Evolutionary conservation across 2,113 vertebrate species (phyloP).

Genomic region (Spheniscus mendiculus): DNA sequence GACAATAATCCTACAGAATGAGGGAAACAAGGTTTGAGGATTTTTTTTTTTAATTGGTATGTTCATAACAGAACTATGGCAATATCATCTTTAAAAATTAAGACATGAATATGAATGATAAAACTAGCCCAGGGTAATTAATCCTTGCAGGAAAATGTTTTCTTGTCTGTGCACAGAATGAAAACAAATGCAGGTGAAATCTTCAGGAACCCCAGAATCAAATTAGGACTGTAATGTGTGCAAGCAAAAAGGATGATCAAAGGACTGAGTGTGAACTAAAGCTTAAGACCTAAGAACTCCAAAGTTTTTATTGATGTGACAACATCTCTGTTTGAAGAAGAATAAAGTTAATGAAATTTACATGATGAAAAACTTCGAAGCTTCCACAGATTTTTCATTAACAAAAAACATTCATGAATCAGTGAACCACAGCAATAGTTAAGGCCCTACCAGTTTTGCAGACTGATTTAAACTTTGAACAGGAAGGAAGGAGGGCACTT

Average conservation of each 20-base stretch:
- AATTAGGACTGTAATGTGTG: neutral
- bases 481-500: neutral
- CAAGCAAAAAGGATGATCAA: neutral
- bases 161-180: neutral
- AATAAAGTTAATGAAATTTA: constrained; percentile 51
- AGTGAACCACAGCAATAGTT: constrained; percentile 44
- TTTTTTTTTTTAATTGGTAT: neutral
- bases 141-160: neutral
- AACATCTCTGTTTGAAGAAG: constrained; percentile 20
- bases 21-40: neutral
- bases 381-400: constrained; percentile 55
- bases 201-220: neutral
- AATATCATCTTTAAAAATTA: neutral
- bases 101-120: neutral
- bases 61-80: neutral
- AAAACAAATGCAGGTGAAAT: neutral
- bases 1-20: neutral
- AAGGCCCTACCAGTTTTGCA: constrained; percentile 29
- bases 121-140: neutral
- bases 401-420: constrained; percentile 69
- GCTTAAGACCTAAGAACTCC: constrained; percentile 23
- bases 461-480: neutral
- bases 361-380: constrained; percentile 24
- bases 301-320: constrained; percentile 61
- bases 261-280: neutral